Evolutionary conservation across 2,888 invertebrate genomes (phyloP).

Genomic region (Elegia similella): DNA sequence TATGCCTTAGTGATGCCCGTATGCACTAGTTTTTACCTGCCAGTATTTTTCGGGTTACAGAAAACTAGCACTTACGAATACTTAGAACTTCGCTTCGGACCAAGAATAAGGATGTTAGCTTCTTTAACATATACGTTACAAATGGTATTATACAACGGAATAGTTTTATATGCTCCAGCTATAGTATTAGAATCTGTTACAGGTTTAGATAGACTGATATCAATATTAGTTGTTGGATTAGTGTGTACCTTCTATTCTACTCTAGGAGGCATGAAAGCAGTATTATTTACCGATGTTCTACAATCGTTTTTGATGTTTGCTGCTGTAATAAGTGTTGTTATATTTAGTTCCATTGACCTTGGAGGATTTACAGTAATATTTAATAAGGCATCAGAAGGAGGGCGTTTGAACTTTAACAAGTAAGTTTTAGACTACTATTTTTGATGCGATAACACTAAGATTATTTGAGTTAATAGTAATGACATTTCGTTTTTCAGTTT

Average conservation of each 20-base stretch:
- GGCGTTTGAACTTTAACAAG: conserved; percentile 87
- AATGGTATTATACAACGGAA: conserved; percentile 94
- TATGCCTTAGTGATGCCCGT: conserved; percentile 89
- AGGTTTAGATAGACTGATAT: conserved; percentile 86
- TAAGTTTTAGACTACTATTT: conserved; percentile 51
- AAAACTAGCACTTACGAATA: conserved; percentile 96
- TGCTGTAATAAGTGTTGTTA: conserved; percentile 89
- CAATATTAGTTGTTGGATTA: conserved; percentile 87
- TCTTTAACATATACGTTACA: conserved; percentile 93
- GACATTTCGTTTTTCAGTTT: conserved; percentile 76
- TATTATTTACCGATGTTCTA: conserved; percentile 92
- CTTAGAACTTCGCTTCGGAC: conserved; percentile 92
- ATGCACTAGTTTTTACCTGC: conserved; percentile 88
- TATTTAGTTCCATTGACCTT: conserved; percentile 85
- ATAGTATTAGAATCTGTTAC: conserved; percentile 93
- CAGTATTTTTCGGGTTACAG: conserved; percentile 92
- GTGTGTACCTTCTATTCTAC: conserved; percentile 94
- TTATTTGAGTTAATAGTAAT: background rate
- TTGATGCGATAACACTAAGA: background rate
- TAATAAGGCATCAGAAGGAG: conserved; percentile 84
- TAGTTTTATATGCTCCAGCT: conserved; percentile 96
- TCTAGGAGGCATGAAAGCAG: conserved; percentile 95
- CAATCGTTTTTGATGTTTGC: conserved; percentile 93
- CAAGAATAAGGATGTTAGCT: conserved; percentile 87
- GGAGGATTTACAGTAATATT: conserved; percentile 88